Base-by-base conservation (phyloP, 2,797 vertebrate species). In the Artibeus jamaicensis region DNA sequence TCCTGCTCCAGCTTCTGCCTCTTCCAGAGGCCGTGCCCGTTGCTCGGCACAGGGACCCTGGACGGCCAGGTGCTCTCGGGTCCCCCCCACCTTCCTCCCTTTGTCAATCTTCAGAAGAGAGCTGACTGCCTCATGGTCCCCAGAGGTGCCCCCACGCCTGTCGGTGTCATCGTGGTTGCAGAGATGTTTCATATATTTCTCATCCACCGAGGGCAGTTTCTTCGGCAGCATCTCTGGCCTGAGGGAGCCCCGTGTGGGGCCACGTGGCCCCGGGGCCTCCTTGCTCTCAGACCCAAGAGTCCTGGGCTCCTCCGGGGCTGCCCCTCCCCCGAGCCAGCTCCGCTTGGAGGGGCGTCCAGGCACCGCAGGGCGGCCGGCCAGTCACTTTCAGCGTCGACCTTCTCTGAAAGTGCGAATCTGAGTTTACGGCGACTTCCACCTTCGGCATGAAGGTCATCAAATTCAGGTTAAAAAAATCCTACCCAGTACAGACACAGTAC, bases 301-400 rank as follows among this genome's bases (percentile, higher is more conserved):
- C 16, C 15, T 29, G 10, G 6, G 22, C 62, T 37, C 44, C 3
- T 18, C 15, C 2, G 1, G 4, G 0, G 3, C 34, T 15, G 3
- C 6, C 46, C 71, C 70, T 26, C 1, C 6, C 34, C 21, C 5
- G 8, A 53, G 14, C 32, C 24, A 15, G 37, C 16, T 48, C 46
- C 4, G 0, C 9, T 55, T 18, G 29, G 37, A 1, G 37, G 22
- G 5, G 53, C 19, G 29, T 15, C 39, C 18, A 22, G 1, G 34
- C 32, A 44, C 2, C 3, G 2, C 3, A 8, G 50, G 34, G 21
- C 0, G 1, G 26, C 53, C 0, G 0, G 18, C 11, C 46, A 21
- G 16, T 4, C 3, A 6, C 11, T 21, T 0, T 1, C 82, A 39
- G 59, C 24, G 11, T 26, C 26, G 0, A 14, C 29, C 53, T 70